phyloP scores from a whole-genome alignment of 2,113 vertebrate species.

The Tamias sibiricus region DNA sequence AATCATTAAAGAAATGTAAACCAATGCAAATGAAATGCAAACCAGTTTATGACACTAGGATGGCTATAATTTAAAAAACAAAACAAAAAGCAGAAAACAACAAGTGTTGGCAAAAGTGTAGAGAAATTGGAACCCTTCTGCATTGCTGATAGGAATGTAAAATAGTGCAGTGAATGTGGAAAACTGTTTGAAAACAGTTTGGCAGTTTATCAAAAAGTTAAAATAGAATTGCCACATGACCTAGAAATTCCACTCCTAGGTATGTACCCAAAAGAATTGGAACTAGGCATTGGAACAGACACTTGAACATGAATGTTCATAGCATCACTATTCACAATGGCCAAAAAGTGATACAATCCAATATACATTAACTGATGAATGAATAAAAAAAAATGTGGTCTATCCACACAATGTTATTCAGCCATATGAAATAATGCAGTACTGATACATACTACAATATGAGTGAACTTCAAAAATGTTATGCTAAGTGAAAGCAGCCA shows the following conservation, averaged over 20 bases:
- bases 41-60: background rate
- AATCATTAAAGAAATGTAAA: background rate
- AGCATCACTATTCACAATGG: background rate
- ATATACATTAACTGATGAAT: background rate
- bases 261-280: background rate
- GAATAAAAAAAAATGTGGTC: background rate
- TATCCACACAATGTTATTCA: background rate
- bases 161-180: background rate
- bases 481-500: background rate
- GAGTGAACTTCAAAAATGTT: background rate
- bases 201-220: background rate
- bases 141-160: background rate
- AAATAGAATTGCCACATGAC: background rate
- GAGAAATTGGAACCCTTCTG: background rate
- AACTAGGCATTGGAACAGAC: background rate
- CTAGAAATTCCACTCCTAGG: background rate
- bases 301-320: background rate
- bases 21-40: background rate
- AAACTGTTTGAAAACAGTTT: conserved; percentile 12
- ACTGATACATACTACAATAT: background rate
- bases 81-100: background rate
- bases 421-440: background rate
- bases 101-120: background rate
- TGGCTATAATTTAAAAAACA: background rate
- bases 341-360: background rate